Evolutionary conservation across 92 coral and sea anemone genomes (phyloP).

Genomic region (Pocillopora grandis): DNA sequence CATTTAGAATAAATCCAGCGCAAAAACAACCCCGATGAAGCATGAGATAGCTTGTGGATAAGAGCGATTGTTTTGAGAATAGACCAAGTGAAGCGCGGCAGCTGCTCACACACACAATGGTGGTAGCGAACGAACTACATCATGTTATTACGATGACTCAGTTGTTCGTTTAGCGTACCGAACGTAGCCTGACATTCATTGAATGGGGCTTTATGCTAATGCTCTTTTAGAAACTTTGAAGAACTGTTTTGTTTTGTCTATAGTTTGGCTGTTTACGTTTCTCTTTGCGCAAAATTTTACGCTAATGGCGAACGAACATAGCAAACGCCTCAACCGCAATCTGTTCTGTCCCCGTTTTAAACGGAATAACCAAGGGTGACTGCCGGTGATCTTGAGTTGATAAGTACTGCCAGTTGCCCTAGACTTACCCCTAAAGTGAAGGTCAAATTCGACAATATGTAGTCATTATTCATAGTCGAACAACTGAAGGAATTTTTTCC

Average conservation of each 20-base stretch:
- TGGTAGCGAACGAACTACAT: conserved; percentile 20
- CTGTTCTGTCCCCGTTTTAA: conserved; percentile 12
- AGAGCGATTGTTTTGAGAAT: conserved; percentile 35
- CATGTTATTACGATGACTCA: conserved; percentile 34
- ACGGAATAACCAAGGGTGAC: conserved; percentile 9
- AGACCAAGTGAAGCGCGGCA: conserved; percentile 49
- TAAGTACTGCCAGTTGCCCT: conserved; percentile 30
- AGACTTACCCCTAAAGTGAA: conserved; percentile 1
- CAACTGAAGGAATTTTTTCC: conserved; percentile 20
- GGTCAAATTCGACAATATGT: conserved; percentile 4
- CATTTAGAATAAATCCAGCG: background rate
- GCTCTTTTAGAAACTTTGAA: conserved; percentile 34
- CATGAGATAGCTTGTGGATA: conserved; percentile 26
- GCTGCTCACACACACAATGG: conserved; percentile 53
- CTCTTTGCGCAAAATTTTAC: conserved; percentile 35
- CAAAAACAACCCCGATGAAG: conserved; percentile 39
- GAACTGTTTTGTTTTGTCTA: conserved; percentile 64
- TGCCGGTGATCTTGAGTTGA: conserved; percentile 14
- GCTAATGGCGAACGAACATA: conserved; percentile 41
- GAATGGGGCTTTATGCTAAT: conserved; percentile 43
- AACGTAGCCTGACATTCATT: conserved; percentile 35
- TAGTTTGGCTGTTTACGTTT: conserved; percentile 54
- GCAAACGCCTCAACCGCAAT: conserved; percentile 38
- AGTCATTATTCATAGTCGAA: background rate
- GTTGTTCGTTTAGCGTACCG: conserved; percentile 39